Evolutionary conservation across 2,797 vertebrate genomes (phyloP).

Genomic region (Characodon lateralis): DNA sequence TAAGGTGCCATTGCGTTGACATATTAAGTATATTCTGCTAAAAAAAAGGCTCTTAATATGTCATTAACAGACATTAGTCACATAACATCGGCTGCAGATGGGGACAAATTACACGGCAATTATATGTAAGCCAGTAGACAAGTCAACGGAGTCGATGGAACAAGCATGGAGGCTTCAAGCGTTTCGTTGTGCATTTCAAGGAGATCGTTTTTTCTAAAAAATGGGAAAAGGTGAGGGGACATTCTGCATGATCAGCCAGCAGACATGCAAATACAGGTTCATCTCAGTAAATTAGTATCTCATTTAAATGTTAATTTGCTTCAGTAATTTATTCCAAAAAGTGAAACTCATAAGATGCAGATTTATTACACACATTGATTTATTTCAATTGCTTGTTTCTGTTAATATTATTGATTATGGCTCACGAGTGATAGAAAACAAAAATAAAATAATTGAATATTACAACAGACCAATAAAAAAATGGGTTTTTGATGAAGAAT

Average conservation of each 20-base stretch:
- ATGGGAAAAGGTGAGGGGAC: slow-evolving; percentile 41
- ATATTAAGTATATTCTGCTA: slow-evolving; percentile 37
- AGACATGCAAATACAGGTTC: slow-evolving; percentile 43
- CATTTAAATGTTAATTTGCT: background rate
- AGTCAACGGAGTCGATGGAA: slow-evolving; percentile 30
- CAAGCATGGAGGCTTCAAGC: slow-evolving; percentile 18
- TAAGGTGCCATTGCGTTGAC: slow-evolving; percentile 39
- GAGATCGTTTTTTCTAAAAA: slow-evolving; percentile 35
- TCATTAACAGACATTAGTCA: slow-evolving; percentile 70
- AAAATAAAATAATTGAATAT: too few relatives aligned
- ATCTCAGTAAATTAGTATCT: background rate
- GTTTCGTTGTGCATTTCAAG: slow-evolving; percentile 46
- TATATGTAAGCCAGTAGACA: slow-evolving; percentile 49
- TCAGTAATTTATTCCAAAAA: background rate
- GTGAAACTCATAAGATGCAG: background rate
- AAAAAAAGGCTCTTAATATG: slow-evolving; percentile 47
- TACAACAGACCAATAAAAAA: background rate
- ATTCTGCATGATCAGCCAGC: slow-evolving; percentile 33
- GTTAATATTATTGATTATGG: background rate
- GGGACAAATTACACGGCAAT: slow-evolving; percentile 65
- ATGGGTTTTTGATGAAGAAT: background rate
- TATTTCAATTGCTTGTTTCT: background rate
- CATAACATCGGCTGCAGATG: slow-evolving; percentile 65
- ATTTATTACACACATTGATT: background rate
- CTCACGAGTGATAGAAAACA: background rate